phyloP scores from a whole-genome alignment of 2,113 vertebrate species.

The Thamnaconus septentrionalis region DNA sequence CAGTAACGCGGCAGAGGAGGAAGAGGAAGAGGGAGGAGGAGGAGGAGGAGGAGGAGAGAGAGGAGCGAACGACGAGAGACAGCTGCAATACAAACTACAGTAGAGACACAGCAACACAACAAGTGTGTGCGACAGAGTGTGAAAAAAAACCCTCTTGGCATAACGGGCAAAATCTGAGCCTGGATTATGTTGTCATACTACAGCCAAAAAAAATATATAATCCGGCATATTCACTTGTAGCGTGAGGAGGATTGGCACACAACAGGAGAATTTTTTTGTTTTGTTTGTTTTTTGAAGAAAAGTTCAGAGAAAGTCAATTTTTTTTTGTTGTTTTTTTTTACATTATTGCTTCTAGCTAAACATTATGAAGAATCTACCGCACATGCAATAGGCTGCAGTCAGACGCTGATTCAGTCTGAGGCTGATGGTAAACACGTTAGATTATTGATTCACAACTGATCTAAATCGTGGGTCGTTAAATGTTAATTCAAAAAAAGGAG shows the following conservation, averaged over 20 bases:
- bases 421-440: too few relatives aligned
- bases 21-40: constrained; percentile 39
- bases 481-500: neutral
- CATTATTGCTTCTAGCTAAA: too few relatives aligned
- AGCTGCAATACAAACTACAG: constrained; percentile 54
- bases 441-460: too few relatives aligned
- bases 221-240: neutral
- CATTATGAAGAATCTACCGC: too few relatives aligned
- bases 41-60: constrained; percentile 28
- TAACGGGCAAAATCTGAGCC: neutral
- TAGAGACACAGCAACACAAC: constrained; percentile 40
- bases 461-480: too few relatives aligned
- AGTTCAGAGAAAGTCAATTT: too few relatives aligned
- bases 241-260: neutral
- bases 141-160: neutral
- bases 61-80: constrained; percentile 31
- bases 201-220: neutral
- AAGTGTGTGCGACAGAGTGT: constrained; percentile 20
- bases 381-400: too few relatives aligned
- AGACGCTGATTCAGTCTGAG: too few relatives aligned
- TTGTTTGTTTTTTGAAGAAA: too few relatives aligned
- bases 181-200: neutral
- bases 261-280: neutral
- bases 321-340: too few relatives aligned
- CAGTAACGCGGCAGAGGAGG: constrained; percentile 59